Base-by-base conservation (phyloP, 2,888 invertebrate species). In the Conops quadrifasciatus region DNA sequence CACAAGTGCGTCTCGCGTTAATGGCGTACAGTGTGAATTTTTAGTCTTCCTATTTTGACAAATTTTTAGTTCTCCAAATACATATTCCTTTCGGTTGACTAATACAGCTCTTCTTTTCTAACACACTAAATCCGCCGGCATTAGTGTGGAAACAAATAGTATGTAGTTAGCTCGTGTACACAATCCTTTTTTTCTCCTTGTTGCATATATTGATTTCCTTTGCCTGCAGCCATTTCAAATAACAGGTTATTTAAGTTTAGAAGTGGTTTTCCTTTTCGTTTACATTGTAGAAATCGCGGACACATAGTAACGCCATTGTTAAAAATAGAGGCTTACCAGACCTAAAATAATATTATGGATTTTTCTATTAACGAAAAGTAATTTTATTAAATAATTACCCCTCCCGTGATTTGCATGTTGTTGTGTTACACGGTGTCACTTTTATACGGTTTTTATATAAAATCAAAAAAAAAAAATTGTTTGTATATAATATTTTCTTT, bases 1-100 rank as follows among this genome's bases (percentile, higher is more conserved):
- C 81, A 82, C 83, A 82, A 82, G 83, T 83, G 82, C 79, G 80
- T 78, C 81, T 81, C 80, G 78, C 79, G 79, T 79, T 76, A 78
- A 78, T 78, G 77, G 79, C 78, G 73, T 71, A 64, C 77, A 76
- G 78, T 76, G 68, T 71, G 62, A 53, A 65, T 60, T 67, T 73
- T 78, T 77, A 73, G 76, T 75, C 78, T 74, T 76, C 74, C 75
- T 74, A 75, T 74, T 80, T 80, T 80, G 78, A 79, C 79, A 79
- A 70, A 71, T 71, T 67, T 58, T 15, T 58, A 59, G 59, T 47
- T 49, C 64, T 47, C 58, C 24, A 45, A 58, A 67, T 67, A 67
- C 67, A 67, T 67, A 76, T 75, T 78, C 79, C 77, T 77, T 76
- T 71, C 75, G 70, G 71, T 36, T 36, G 5, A 72, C 70, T 19